These are phyloP conservation scores for Teleiodes luculella DNA, from an alignment of 2,888 invertebrate genomes.

Conservation along the genomic window DNA sequence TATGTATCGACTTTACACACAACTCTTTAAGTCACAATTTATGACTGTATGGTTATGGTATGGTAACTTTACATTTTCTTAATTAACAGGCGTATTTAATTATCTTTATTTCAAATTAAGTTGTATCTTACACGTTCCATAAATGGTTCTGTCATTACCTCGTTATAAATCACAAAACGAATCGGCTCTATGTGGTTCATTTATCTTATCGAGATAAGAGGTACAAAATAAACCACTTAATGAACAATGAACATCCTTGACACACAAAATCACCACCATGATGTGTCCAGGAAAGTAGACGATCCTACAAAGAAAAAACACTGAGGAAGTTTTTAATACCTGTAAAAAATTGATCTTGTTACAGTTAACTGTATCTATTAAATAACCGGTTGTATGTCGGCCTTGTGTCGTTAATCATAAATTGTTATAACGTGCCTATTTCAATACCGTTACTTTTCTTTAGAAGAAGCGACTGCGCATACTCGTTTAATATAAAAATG, in stretches of 20 bases:
- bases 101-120: slow-evolving; percentile 10
- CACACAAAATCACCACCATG: not conserved
- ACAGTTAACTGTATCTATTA: slow-evolving; percentile 15
- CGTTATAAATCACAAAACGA: not conserved
- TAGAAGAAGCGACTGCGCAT: not conserved
- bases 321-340: slow-evolving; percentile 35
- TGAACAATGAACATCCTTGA: slow-evolving; percentile 1
- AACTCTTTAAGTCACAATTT: slow-evolving; percentile 9
- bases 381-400: slow-evolving; percentile 12
- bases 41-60: not conserved
- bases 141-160: not conserved
- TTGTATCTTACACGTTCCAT: not conserved
- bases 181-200: not conserved
- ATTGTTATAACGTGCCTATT: slow-evolving; percentile 6
- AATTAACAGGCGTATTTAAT: not conserved
- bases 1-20: not conserved
- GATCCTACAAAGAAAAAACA: not conserved
- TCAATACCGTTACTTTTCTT: slow-evolving; percentile 13
- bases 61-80: not conserved
- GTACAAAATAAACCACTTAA: not conserved
- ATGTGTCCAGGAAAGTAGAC: not conserved
- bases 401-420: slow-evolving; percentile 14
- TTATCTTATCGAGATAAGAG: not conserved
- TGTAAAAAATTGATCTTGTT: slow-evolving; percentile 51
- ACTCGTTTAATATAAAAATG: not conserved